These are phyloP conservation scores for Drosophila monieri DNA, from an alignment of 2,888 invertebrate species.

Conservation along the genomic window DNA sequence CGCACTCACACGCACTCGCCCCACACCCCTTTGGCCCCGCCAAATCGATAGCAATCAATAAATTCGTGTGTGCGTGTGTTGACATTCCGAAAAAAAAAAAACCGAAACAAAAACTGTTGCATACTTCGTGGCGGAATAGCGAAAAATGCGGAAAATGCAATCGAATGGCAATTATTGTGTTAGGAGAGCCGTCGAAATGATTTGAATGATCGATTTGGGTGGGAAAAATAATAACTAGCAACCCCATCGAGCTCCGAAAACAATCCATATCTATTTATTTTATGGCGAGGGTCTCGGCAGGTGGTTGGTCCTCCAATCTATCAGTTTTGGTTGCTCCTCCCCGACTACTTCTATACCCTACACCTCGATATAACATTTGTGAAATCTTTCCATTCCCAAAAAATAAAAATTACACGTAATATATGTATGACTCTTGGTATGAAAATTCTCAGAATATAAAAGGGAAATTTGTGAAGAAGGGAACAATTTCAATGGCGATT, in stretches of 20 bases:
- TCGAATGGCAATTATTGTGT: not conserved
- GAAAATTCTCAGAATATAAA: slow-evolving; percentile 3
- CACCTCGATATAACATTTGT: no score
- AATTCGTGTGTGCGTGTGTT: slow-evolving; percentile 12
- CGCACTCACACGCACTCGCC: slow-evolving; percentile 22
- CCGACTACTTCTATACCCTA: no score
- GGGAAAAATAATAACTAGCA: not conserved
- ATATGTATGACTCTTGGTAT: not conserved
- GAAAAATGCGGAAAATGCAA: not conserved
- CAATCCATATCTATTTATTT: not conserved
- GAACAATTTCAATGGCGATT: slow-evolving; percentile 65
- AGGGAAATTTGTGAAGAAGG: slow-evolving; percentile 2
- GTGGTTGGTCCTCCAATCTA: not conserved
- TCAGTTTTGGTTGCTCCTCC: not conserved
- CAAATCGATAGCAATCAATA: slow-evolving; percentile 74
- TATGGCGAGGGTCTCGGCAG: not conserved
- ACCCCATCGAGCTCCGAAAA: not conserved
- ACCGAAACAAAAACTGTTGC: slow-evolving; percentile 37
- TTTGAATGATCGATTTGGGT: not conserved
- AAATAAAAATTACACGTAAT: no score
- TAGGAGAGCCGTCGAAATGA: not conserved
- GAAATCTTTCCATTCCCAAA: no score
- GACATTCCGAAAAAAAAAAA: slow-evolving; percentile 5
- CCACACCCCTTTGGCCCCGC: slow-evolving; percentile 20
- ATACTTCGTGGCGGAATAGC: not conserved